These are phyloP conservation scores for Peucedramus taeniatus DNA, from an alignment of 2,113 vertebrate genomes.

Conservation along the genomic window DNA sequence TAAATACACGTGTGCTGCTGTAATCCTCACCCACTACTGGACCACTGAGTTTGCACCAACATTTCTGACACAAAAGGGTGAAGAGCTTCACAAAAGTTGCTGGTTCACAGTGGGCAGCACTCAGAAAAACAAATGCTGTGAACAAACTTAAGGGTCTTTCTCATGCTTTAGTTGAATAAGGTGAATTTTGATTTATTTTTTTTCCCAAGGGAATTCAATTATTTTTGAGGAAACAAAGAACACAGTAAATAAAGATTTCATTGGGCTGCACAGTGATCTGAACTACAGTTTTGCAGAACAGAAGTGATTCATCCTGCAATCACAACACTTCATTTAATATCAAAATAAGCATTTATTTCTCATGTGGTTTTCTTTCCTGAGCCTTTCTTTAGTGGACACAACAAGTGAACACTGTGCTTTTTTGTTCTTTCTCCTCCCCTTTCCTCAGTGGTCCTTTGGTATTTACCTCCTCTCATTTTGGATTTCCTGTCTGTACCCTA, in stretches of 20 bases:
- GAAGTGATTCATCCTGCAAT: not conserved
- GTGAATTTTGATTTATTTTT: not conserved
- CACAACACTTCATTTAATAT: not conserved
- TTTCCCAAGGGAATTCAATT: not conserved
- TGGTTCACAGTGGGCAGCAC: not conserved
- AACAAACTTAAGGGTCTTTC: not conserved
- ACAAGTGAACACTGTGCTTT: not conserved
- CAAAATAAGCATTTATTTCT: conserved; percentile 13
- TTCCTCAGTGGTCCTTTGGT: conserved; percentile 9
- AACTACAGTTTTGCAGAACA: accelerated
- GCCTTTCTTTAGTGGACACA: not conserved
- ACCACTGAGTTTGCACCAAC: not conserved
- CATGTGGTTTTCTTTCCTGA: not conserved
- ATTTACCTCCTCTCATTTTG: conserved; percentile 54
- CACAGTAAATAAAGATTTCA: not conserved
- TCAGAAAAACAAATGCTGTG: not conserved
- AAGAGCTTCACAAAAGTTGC: not conserved
- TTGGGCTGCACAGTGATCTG: not conserved
- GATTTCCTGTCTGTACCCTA: conserved; percentile 49
- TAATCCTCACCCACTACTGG: not conserved
- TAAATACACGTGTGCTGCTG: accelerated
- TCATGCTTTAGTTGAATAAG: not conserved
- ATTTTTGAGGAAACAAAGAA: not conserved
- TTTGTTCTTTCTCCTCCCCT: conserved; percentile 26
- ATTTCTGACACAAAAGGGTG: not conserved